Percentiles rank a stretch among this genome's conserved stretches.
Evolutionary conservation across 2,113 vertebrate species (phyloP).

Genomic region (Engraulis encrasicolus): DNA sequence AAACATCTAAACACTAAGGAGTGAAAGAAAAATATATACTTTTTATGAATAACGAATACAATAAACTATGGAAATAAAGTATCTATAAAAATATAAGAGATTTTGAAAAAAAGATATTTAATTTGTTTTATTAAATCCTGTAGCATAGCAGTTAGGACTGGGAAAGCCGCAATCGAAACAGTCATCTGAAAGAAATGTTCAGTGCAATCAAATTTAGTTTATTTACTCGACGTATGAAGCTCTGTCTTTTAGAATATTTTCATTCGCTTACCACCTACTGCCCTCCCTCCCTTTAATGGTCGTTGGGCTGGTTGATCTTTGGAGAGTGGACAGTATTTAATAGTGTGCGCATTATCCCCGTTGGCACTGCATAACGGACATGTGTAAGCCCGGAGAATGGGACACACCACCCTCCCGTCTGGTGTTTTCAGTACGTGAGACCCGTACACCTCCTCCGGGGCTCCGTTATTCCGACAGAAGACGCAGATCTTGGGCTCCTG

Average conservation of each 20-base stretch:
- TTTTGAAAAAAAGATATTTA: conserved; percentile 63
- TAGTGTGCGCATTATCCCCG: conserved; percentile 84
- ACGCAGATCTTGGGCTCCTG: conserved; percentile 84
- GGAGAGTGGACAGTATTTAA: conserved; percentile 85
- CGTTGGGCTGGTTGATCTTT: conserved; percentile 80
- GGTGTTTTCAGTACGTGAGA: conserved; percentile 83
- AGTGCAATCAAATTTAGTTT: conserved; percentile 78
- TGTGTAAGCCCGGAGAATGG: conserved; percentile 81
- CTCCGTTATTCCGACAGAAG: conserved; percentile 84
- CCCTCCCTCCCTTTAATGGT: conserved; percentile 79
- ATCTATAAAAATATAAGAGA: conserved; percentile 83
- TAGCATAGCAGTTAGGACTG: conserved; percentile 60
- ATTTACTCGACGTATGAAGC: conserved; percentile 49
- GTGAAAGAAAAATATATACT: conserved; percentile 64
- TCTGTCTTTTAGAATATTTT: conserved; percentile 74
- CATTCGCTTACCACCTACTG: conserved; percentile 82
- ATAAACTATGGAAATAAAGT: conserved; percentile 79
- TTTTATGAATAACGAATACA: conserved; percentile 75
- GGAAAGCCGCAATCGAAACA: conserved; percentile 75
- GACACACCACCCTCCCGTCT: conserved; percentile 81
- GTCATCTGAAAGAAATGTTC: conserved; percentile 77
- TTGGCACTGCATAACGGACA: conserved; percentile 84
- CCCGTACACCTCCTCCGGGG: conserved; percentile 82
- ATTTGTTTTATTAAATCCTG: conserved; percentile 64
- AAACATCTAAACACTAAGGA: conserved; percentile 65